phyloP scores from a whole-genome alignment of 2,888 invertebrate species.

The Lasioglossum figueresi region DNA sequence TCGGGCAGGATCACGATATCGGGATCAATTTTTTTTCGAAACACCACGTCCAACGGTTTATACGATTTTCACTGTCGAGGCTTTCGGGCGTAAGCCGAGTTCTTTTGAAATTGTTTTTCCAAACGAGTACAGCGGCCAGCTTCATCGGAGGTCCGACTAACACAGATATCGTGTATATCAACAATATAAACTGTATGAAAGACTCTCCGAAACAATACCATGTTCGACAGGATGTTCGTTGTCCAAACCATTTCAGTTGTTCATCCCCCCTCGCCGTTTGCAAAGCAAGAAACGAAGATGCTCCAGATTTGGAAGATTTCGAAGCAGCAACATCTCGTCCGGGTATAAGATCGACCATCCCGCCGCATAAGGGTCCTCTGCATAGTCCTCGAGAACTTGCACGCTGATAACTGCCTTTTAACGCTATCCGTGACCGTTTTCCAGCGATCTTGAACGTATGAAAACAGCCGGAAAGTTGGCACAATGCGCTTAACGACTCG shows the following conservation, averaged over 20 bases:
- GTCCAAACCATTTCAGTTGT: background rate
- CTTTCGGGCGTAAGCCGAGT: background rate
- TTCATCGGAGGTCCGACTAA: background rate
- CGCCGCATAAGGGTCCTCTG: background rate
- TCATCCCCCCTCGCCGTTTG: too few species aligned
- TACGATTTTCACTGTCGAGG: background rate
- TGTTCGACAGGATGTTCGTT: background rate
- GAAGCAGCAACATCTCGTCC: background rate
- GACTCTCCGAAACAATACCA: background rate
- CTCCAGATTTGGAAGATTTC: background rate
- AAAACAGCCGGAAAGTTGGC: conserved; percentile 2
- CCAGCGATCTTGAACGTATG: background rate
- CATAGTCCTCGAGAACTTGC: background rate
- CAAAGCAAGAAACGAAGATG: background rate
- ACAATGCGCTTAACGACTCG: conserved; percentile 11
- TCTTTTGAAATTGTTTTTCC: background rate
- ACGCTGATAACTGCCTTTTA: conserved; percentile 1
- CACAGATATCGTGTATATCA: background rate
- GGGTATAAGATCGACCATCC: background rate
- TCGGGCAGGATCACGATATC: conserved; percentile 9
- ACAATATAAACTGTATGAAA: background rate
- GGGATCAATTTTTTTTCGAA: background rate
- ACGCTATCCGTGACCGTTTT: background rate
- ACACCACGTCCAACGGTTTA: background rate
- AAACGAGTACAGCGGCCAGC: background rate